Base-by-base conservation (phyloP, 2,113 vertebrate genomes). In the Barnardius zonarius region DNA sequence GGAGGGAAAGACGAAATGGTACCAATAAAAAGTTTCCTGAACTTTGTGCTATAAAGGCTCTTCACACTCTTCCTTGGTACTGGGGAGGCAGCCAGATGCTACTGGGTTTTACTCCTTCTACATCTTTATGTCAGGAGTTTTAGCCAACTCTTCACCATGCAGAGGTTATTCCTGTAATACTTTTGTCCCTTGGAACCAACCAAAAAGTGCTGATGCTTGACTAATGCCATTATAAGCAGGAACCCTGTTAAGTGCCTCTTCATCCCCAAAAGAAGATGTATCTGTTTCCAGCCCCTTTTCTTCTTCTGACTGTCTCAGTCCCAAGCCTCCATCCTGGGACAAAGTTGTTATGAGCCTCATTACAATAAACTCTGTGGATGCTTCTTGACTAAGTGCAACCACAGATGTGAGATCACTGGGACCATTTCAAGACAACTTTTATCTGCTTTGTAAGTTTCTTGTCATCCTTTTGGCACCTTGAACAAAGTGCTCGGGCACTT, bases 81-180 rank as follows among this genome's bases (percentile, higher is more conserved):
- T 31, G 37, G 59, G 25, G 30, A 11, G 20, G 24, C 12, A 23
- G 68, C 54, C 30, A 69, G n/a, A n/a, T 1, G 1, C 19, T 61
- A 9, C 55, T 66, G 80, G 63, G n/a, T 30, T 88, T 90, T 69
- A 37, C 66, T 90, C 37, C 37, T 83, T 44, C 52, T 66, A 8
- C 59, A 86, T 39, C 37, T 55, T 48, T 63, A 52, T 35, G 44
- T 79, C 79, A 86, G 57, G 72, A 95, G 79, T 93, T 94, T 92
- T 41, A 91, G 57, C 41, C 94, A 97, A 89, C 81, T 92, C 77
- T 91, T 95, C 35, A 17, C 62, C 81, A 61, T 61, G 57, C 82
- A 67, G 48, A 85, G 72, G 77, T 97, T 92, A 83, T 90, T 90
- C 37, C 62, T 83, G 0, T 69, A 92, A 93, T 88, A 52, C 15